Evolutionary conservation across 2,888 invertebrate species (phyloP).

Genomic region (Prosopocoilus inquinatus): DNA sequence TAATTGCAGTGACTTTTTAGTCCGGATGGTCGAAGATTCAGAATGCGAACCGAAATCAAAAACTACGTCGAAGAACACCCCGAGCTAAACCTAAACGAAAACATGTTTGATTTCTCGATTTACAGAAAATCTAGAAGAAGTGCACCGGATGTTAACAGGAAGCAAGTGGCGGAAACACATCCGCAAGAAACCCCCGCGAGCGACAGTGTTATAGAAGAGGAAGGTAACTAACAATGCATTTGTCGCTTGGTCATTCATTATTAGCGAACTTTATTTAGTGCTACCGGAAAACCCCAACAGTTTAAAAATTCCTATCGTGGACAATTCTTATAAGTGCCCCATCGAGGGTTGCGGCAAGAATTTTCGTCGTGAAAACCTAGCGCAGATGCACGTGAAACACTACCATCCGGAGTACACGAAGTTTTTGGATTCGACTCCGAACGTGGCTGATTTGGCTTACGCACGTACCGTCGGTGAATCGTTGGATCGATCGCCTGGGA

Average conservation of each 20-base stretch:
- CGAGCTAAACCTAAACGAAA: slow-evolving; percentile 52
- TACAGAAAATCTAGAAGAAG: slow-evolving; percentile 49
- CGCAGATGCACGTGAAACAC: slow-evolving; percentile 93
- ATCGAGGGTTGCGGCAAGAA: slow-evolving; percentile 83
- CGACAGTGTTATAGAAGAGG: slow-evolving; percentile 8
- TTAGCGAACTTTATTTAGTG: slow-evolving; percentile 27
- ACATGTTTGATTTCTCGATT: slow-evolving; percentile 59
- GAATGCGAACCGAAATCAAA: slow-evolving; percentile 59
- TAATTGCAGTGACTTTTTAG: slow-evolving; percentile 39
- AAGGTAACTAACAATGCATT: slow-evolving; percentile 10
- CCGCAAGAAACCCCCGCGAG: slow-evolving; percentile 6
- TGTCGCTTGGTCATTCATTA: not conserved
- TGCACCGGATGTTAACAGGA: slow-evolving; percentile 15
- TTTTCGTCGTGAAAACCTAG: slow-evolving; percentile 85
- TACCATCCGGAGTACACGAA: slow-evolving; percentile 82
- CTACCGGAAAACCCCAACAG: slow-evolving; percentile 32
- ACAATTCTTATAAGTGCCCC: slow-evolving; percentile 69
- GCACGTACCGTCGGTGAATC: slow-evolving; percentile 70
- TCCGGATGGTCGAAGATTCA: slow-evolving; percentile 61
- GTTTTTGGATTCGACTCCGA: slow-evolving; percentile 76
- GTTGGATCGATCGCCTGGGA: slow-evolving; percentile 47
- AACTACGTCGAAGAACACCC: slow-evolving; percentile 51
- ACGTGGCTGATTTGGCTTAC: slow-evolving; percentile 82
- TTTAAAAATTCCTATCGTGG: slow-evolving; percentile 57
- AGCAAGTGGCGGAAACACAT: not conserved